Percentiles rank a stretch among this genome's conserved stretches.
Conservation (phyloP, 1,140 invertebrate genomes). For the Drosophila pseudoananassae region DNA sequence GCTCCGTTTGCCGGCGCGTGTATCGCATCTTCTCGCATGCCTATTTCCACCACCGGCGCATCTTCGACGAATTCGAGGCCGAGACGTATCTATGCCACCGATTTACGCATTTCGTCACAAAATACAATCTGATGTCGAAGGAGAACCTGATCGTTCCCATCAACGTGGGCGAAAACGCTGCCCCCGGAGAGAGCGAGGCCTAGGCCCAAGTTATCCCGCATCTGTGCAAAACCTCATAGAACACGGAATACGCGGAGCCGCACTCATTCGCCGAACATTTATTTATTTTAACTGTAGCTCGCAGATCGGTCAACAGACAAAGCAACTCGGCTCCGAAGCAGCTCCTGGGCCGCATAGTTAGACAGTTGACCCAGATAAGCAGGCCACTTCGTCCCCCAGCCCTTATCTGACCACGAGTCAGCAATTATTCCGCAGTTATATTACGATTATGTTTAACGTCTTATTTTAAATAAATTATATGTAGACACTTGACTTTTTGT, state of each 20-base stretch:
- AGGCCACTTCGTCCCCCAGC: conserved; percentile 12
- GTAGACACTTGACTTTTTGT: conserved; percentile 50
- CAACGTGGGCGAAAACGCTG: conserved; percentile 83
- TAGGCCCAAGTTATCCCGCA: conserved; percentile 48
- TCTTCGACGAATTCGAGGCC: conserved; percentile 99
- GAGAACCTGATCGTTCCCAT: conserved; percentile 99
- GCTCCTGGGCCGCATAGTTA: conserved; percentile 13
- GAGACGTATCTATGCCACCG: conserved; percentile 97
- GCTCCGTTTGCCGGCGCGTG: conserved; percentile 98
- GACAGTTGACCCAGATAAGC: conserved; percentile 23
- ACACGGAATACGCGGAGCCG: conserved; percentile 39
- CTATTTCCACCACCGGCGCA: conserved; percentile 98
- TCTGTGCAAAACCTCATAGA: conserved; percentile 15
- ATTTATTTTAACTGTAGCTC: conserved; percentile 72
- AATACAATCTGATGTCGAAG: conserved; percentile 99
- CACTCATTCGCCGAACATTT: conserved; percentile 65
- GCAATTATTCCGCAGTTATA: conserved; percentile 55
- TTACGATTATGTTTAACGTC: conserved; percentile 72
- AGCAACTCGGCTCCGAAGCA: background rate
- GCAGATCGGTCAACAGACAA: conserved; percentile 30
- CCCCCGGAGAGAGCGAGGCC: conserved; percentile 89
- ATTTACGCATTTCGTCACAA: conserved; percentile 99
- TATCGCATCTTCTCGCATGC: conserved; percentile 99
- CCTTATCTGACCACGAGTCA: conserved; percentile 36
- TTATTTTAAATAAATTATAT: conserved; percentile 78